phyloP scores from a whole-genome alignment of 2,888 invertebrate genomes.

The Germaria angustata region DNA sequence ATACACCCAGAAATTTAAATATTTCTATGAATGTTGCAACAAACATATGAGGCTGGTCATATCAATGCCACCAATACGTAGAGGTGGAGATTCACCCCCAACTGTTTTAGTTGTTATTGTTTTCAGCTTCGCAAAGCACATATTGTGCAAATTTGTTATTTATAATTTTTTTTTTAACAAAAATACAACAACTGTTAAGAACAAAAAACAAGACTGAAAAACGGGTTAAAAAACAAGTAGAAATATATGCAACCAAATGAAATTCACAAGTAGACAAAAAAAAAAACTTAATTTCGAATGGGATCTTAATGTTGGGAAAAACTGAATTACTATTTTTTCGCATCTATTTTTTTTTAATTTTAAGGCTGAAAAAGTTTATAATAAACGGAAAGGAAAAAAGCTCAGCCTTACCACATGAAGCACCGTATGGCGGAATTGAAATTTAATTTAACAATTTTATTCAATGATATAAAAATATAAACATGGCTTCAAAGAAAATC shows the following conservation, averaged over 20 bases:
- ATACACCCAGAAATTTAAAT: conserved; percentile 23
- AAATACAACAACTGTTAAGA: conserved; percentile 62
- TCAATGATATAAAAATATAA: too few relatives aligned
- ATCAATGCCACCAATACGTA: conserved; percentile 8
- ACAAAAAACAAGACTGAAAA: conserved; percentile 28
- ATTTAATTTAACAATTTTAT: not conserved
- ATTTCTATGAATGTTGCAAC: conserved; percentile 23
- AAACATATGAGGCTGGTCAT: not conserved
- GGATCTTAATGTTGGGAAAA: conserved; percentile 24
- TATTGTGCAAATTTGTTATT: conserved; percentile 77
- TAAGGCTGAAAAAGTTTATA: conserved; percentile 29
- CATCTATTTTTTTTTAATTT: not conserved
- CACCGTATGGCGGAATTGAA: not conserved
- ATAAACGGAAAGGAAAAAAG: conserved; percentile 16
- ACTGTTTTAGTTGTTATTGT: conserved; percentile 29
- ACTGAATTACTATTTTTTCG: not conserved
- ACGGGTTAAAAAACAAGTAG: conserved; percentile 42
- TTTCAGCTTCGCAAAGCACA: conserved; percentile 68
- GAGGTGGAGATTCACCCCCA: conserved; percentile 19
- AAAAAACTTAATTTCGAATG: conserved; percentile 1
- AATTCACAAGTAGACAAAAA: conserved; percentile 43
- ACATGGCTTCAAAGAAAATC: too few relatives aligned
- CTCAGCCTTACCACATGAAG: not conserved
- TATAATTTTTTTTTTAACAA: conserved; percentile 76
- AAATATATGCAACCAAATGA: conserved; percentile 61